Base-by-base conservation (phyloP, 2,113 vertebrate species). In the Odontophorus gujanensis region DNA sequence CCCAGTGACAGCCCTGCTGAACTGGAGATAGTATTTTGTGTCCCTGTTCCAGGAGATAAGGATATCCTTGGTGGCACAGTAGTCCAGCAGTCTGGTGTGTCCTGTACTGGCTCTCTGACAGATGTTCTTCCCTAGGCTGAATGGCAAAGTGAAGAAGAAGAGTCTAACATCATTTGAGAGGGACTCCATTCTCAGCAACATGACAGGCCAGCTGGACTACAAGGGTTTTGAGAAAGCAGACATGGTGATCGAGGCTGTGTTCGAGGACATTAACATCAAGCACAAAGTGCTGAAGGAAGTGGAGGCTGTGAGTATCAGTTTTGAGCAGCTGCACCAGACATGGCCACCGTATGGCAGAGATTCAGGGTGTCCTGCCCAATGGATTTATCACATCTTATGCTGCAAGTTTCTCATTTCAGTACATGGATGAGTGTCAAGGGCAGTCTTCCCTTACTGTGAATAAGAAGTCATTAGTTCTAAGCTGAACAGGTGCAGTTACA, bases 241-340 rank as follows among this genome's bases (percentile, higher is more conserved):
- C 97, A 99, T 99, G 98, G 98, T 99, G 77, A 99, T 99, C 1
- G 99, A 99, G 96, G 99, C 99, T 1, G 99, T 99, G 76, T 99
- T 99, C 14, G 99, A 99, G 93, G 99, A 99, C 95, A 95, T 99
- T 17, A 97, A 76, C 50, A 92, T 99, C 95, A 99, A 99, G 80
- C 99, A 99, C 91, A 98, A 97, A 85, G 99, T 99, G 81, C 85
- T 99, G 48, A 99, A 99, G 97, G 98, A 99, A 89, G 98, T 99
- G 74, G 99, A 99, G 91, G 98, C 98, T 1, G 99, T 99, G 97
- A 98, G 99, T 98, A 38, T 26, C 36, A 0, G 34, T 15, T 66
- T 78, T 32, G 71, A 71, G 71, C 73, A 58, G 42, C 36, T 32
- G 11, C 40, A 62, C 42, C 53, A 12, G 7, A 0, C 5, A 12